phyloP scores from a whole-genome alignment of 2,797 vertebrate genomes.

The Sebastes oblongus region DNA sequence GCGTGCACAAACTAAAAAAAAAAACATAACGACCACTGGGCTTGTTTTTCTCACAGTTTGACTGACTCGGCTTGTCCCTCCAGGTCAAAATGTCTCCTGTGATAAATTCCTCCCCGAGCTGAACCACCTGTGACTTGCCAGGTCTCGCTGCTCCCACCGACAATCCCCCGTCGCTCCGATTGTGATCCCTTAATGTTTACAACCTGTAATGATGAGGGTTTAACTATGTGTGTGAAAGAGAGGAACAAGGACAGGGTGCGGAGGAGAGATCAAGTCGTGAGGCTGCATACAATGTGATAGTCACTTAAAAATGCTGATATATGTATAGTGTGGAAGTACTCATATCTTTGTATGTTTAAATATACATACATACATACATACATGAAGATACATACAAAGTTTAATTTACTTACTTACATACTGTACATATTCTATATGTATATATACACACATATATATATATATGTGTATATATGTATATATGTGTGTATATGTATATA shows the following conservation, averaged over 20 bases:
- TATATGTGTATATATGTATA: no score
- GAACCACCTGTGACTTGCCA: conserved; percentile 56
- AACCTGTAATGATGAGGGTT: conserved; percentile 26
- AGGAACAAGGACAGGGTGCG: background rate
- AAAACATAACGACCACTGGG: conserved; percentile 53
- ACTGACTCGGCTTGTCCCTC: conserved; percentile 53
- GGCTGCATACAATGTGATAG: background rate
- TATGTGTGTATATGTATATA: no score
- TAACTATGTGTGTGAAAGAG: background rate
- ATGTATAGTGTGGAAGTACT: background rate
- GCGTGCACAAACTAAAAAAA: conserved; percentile 17
- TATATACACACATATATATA: no score
- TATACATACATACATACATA: no score
- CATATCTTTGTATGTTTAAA: background rate
- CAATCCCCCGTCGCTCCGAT: background rate
- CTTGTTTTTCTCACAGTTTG: conserved; percentile 79
- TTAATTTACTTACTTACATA: no score
- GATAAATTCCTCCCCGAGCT: conserved; percentile 45
- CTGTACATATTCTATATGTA: no score
- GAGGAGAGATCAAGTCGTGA: background rate
- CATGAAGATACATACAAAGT: no score
- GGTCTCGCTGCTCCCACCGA: conserved; percentile 24
- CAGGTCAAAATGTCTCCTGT: conserved; percentile 55
- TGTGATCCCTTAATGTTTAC: conserved; percentile 53
- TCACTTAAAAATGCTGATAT: background rate